Percentiles rank a stretch among this genome's conserved stretches.
These are phyloP conservation scores for Drosophila azteca DNA, from an alignment of 1,140 invertebrate genomes.

Conservation along the genomic window DNA sequence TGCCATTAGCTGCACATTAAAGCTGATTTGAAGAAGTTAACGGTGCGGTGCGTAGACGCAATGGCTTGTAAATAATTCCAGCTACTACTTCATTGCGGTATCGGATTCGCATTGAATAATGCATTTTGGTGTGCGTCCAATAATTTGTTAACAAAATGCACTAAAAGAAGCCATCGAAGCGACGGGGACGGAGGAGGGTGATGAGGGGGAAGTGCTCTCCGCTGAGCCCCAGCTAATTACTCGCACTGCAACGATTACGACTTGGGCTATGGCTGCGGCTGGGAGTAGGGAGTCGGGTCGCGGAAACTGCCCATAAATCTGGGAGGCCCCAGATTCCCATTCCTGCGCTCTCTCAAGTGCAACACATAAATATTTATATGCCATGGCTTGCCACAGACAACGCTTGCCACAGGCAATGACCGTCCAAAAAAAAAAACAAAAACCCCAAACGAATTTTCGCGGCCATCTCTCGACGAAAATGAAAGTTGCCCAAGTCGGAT, in stretches of 20 bases:
- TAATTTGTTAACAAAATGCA: conserved; percentile 75
- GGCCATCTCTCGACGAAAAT: conserved; percentile 44
- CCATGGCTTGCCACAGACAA: conserved; percentile 18
- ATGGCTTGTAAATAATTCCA: conserved; percentile 25
- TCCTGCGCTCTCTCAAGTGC: conserved; percentile 70
- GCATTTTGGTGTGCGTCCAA: conserved; percentile 50
- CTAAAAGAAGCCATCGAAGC: conserved; percentile 28
- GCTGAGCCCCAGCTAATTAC: conserved; percentile 31
- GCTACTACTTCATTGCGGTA: not conserved
- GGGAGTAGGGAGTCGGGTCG: conserved; percentile 41
- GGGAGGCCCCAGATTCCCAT: conserved; percentile 26
- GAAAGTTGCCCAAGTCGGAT: conserved; percentile 57
- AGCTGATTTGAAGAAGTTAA: conserved; percentile 36
- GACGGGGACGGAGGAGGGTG: not conserved
- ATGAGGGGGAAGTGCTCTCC: too few species aligned
- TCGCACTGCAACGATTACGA: not conserved
- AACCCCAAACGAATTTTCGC: conserved; percentile 52
- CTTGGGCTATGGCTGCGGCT: conserved; percentile 1
- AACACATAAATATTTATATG: conserved; percentile 77
- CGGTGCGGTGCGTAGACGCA: conserved; percentile 68
- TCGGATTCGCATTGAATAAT: conserved; percentile 64
- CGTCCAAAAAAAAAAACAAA: conserved; percentile 49
- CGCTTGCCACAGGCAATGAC: conserved; percentile 53
- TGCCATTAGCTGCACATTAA: conserved; percentile 49
- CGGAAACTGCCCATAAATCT: conserved; percentile 70